Evolutionary conservation across 2,113 vertebrate species (phyloP).

Genomic region (Malurus melanocephalus): DNA sequence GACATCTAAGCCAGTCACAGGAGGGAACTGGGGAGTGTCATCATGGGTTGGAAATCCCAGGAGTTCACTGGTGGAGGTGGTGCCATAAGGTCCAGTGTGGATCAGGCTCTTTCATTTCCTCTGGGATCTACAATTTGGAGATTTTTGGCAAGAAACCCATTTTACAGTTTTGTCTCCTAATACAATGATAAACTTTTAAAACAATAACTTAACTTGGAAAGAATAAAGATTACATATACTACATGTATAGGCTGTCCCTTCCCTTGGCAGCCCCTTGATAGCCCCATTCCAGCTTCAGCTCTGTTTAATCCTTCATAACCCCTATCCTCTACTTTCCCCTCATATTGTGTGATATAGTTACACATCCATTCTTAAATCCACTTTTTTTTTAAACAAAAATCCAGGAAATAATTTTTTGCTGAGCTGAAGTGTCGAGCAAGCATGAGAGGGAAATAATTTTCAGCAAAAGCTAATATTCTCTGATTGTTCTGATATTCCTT

Average conservation of each 20-base stretch:
- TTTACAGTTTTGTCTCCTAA: background rate
- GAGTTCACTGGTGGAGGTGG: background rate
- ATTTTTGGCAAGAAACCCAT: accelerated
- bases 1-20: background rate
- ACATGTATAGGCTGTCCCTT: background rate
- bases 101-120: background rate
- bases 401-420: background rate
- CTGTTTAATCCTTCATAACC: background rate
- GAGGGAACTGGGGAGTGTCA: background rate
- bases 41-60: background rate
- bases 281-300: background rate
- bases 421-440: background rate
- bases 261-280: background rate
- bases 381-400: background rate
- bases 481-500: background rate
- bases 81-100: background rate
- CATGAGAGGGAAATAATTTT: background rate
- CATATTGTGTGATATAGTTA: background rate
- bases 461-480: background rate
- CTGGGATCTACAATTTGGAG: background rate
- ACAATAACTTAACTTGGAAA: background rate
- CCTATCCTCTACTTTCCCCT: background rate
- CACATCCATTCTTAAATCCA: background rate
- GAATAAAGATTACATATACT: background rate
- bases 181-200: background rate